Conservation (phyloP, 2,888 invertebrate genomes). For the Drosophila lacicola region DNA sequence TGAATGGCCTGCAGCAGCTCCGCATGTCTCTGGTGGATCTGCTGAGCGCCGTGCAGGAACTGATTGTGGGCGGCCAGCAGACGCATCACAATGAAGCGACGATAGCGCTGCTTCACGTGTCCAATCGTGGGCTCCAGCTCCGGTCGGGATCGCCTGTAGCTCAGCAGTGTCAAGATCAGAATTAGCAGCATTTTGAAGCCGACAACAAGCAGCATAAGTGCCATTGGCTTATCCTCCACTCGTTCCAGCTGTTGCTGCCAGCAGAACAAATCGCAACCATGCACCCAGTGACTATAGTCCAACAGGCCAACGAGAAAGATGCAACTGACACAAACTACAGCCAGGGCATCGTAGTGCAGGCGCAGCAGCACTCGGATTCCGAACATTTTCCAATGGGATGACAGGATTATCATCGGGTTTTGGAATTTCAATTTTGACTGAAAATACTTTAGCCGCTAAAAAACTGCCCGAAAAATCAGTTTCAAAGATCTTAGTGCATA, state of each 20-base stretch:
- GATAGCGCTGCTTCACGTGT: slow-evolving; percentile 78
- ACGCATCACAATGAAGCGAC: slow-evolving; percentile 81
- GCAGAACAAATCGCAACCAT: slow-evolving; percentile 51
- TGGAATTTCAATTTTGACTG: slow-evolving; percentile 38
- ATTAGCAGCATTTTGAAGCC: slow-evolving; percentile 43
- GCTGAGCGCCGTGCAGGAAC: slow-evolving; percentile 7
- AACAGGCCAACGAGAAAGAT: slow-evolving; percentile 32
- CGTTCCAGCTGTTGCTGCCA: slow-evolving; percentile 38
- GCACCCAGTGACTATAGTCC: slow-evolving; percentile 32
- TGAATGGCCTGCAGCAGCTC: slow-evolving; percentile 70
- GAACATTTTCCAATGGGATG: slow-evolving; percentile 28
- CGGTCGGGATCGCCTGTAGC: slow-evolving; percentile 9
- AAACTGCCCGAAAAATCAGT: too few species aligned
- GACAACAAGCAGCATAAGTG: slow-evolving; percentile 35
- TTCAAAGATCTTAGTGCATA: too few species aligned
- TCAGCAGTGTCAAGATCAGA: slow-evolving; percentile 33
- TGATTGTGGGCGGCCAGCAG: slow-evolving; percentile 76
- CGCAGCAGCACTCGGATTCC: slow-evolving; percentile 14
- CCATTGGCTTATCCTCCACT: slow-evolving; percentile 41
- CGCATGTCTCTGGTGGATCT: slow-evolving; percentile 25
- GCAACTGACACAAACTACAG: slow-evolving; percentile 2
- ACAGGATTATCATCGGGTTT: not conserved
- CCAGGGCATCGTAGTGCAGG: slow-evolving; percentile 14
- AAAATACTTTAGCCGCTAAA: not conserved
- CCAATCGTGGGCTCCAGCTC: slow-evolving; percentile 24